A percentile compares a stretch with the other conserved stretches of the same genome.
Conservation (phyloP, 2,113 vertebrate genomes). For the Pelusios castaneus region DNA sequence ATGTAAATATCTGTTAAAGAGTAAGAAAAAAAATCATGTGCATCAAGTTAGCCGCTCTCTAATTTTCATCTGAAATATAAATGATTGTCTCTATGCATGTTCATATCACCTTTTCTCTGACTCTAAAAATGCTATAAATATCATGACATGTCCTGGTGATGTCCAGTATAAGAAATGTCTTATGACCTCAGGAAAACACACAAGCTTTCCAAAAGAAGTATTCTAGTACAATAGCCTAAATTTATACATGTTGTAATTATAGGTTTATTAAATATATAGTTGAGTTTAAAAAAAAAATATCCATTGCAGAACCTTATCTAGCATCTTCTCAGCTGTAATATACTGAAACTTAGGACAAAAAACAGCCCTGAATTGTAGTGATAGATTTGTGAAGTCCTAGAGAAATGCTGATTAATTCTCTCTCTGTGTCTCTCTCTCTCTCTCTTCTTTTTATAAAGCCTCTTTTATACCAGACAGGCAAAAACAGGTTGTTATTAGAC, state of each 20-base stretch:
- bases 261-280: neutral
- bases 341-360: constrained; percentile 14
- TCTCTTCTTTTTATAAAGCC: constrained; percentile 25
- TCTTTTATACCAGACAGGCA: constrained; percentile 10
- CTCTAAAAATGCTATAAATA: neutral
- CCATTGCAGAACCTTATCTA: neutral
- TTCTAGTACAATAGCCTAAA: neutral
- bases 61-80: neutral
- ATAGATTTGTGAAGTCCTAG: constrained; percentile 46
- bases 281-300: neutral
- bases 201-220: neutral
- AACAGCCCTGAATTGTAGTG: constrained; percentile 8
- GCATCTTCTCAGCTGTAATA: neutral
- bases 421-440: constrained; percentile 1
- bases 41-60: neutral
- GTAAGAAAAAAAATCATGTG: neutral
- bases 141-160: neutral
- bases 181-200: neutral
- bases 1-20: neutral
- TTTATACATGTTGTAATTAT: constrained; percentile 1
- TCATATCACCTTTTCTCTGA: neutral
- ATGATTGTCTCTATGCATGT: neutral
- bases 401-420: constrained; percentile 26
- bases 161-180: neutral
- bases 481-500: constrained; percentile 22